phyloP scores from a whole-genome alignment of 92 coral and sea anemone genomes.

The Epizoanthus ramosus region DNA sequence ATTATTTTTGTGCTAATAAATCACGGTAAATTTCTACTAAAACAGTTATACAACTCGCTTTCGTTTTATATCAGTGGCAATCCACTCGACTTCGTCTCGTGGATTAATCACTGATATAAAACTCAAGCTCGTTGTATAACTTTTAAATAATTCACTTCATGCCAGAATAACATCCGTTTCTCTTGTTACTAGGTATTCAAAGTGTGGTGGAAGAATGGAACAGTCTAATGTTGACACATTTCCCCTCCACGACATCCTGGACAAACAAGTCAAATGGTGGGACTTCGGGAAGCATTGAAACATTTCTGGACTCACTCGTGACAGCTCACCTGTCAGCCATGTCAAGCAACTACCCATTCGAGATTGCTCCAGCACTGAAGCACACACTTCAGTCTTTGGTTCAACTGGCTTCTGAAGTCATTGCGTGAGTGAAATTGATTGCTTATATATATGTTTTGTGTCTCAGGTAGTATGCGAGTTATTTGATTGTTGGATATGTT shows the following conservation, averaged over 20 bases:
- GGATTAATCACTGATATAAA: too few species aligned
- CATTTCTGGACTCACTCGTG: constrained; percentile 76
- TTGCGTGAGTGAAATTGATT: constrained; percentile 64
- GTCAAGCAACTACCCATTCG: constrained; percentile 77
- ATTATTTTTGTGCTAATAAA: too few species aligned
- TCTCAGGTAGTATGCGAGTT: too few species aligned
- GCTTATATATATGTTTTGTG: too few species aligned
- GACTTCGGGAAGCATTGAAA: constrained; percentile 58
- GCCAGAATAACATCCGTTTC: background rate
- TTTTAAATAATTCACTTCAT: too few species aligned
- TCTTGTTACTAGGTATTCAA: constrained; percentile 50
- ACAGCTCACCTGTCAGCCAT: constrained; percentile 88
- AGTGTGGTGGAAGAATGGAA: constrained; percentile 87
- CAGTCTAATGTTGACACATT: constrained; percentile 60
- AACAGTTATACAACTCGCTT: too few species aligned
- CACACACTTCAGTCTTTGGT: constrained; percentile 84
- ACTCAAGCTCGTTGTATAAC: too few species aligned
- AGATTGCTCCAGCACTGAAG: constrained; percentile 84
- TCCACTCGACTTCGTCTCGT: too few species aligned
- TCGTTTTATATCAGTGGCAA: too few species aligned
- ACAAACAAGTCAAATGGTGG: constrained; percentile 57
- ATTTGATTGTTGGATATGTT: too few species aligned
- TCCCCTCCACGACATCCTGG: constrained; percentile 75
- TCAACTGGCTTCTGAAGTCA: constrained; percentile 81
- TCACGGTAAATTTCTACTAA: too few species aligned